These are phyloP conservation scores for Macropus fuliginosus DNA, from an alignment of 2,797 vertebrate species.

Conservation along the genomic window DNA sequence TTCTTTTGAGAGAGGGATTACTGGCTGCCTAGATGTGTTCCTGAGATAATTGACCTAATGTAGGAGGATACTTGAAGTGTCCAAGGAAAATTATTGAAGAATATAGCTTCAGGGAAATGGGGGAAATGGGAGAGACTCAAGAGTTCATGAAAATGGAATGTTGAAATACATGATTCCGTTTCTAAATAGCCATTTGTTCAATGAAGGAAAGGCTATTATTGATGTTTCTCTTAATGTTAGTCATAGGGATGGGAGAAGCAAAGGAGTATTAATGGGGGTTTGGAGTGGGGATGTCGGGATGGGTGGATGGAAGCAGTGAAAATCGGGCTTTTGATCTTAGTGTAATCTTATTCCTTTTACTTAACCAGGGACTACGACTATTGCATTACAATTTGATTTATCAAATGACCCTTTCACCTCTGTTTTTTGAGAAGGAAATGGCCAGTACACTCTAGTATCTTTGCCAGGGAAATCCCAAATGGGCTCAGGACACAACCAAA, in stretches of 20 bases:
- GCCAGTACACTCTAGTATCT: not conserved
- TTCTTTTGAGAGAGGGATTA: not conserved
- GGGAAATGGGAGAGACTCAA: not conserved
- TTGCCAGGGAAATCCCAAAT: not conserved
- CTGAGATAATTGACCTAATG: not conserved
- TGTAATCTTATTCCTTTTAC: not conserved
- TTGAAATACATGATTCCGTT: not conserved
- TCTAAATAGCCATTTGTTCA: not conserved
- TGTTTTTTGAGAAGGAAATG: not conserved
- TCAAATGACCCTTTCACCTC: not conserved
- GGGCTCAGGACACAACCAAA: not conserved
- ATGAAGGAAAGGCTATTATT: not conserved
- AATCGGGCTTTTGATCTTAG: not conserved
- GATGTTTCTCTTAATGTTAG: not conserved
- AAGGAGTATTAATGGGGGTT: not conserved
- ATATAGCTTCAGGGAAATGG: not conserved
- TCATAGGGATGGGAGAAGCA: not conserved
- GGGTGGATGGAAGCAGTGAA: not conserved
- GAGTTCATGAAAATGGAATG: not conserved
- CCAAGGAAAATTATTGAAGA: not conserved
- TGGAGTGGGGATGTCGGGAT: not conserved
- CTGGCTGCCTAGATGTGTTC: not conserved
- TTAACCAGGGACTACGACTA: not conserved
- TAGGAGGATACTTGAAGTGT: not conserved
- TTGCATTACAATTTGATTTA: not conserved